Percentiles rank a stretch among this genome's conserved stretches.
Evolutionary conservation across 2,888 invertebrate genomes (phyloP).

Genomic region (Pollenia labialis): DNA sequence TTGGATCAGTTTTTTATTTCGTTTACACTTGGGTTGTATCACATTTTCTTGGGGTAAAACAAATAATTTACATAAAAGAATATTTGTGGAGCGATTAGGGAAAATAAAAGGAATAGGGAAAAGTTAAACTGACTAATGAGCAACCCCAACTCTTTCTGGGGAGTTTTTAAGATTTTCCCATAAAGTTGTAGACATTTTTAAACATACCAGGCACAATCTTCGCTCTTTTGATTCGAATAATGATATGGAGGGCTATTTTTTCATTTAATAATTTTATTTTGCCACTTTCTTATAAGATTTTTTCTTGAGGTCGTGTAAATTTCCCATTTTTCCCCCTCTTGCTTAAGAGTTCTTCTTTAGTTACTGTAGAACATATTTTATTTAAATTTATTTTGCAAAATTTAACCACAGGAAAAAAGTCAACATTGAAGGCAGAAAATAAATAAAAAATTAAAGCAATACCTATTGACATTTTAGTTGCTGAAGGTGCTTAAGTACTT

Average conservation of each 20-base stretch:
- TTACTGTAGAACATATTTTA: conserved; percentile 21
- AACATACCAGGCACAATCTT: neutral
- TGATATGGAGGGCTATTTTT: no score
- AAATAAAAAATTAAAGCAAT: conserved; percentile 27
- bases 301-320: conserved; percentile 35
- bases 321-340: neutral
- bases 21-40: neutral
- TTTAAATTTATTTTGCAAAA: conserved; percentile 64
- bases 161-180: neutral
- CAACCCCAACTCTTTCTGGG: neutral
- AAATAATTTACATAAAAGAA: conserved; percentile 38
- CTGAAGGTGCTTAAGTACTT: conserved; percentile 2
- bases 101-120: neutral
- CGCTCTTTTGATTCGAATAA: no score
- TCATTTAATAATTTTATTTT: no score
- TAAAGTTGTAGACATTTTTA: neutral
- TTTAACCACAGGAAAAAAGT: conserved; percentile 30
- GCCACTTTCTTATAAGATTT: neutral
- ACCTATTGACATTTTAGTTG: conserved; percentile 31
- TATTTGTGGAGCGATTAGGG: conserved; percentile 24
- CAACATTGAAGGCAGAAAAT: conserved; percentile 28
- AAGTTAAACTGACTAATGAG: neutral
- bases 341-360: neutral
- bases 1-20: neutral
- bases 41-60: conserved; percentile 21